phyloP scores from a whole-genome alignment of 2,797 vertebrate species.

The Sebastiscus tertius region DNA sequence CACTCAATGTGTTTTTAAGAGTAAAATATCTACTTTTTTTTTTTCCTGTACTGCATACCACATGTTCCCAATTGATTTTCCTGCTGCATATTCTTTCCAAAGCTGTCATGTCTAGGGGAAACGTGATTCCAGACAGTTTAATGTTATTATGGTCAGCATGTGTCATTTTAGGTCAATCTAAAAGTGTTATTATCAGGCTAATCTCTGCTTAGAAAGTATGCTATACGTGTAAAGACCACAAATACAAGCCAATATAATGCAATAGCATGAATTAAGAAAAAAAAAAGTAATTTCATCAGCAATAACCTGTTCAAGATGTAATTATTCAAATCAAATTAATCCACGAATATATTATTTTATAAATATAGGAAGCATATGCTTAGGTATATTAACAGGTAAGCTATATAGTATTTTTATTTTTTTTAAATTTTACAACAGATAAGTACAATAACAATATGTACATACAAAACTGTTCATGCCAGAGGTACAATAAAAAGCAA shows the following conservation, averaged over 20 bases:
- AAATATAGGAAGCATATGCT: neutral
- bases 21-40: neutral
- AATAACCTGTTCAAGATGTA: neutral
- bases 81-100: neutral
- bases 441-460: too few relatives aligned
- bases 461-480: too few relatives aligned
- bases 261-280: neutral
- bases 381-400: too few relatives aligned
- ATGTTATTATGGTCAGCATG: neutral
- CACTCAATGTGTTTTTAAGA: neutral
- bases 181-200: neutral
- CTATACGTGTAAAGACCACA: neutral
- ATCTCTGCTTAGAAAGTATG: neutral
- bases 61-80: neutral
- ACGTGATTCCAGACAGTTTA: neutral
- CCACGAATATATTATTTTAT: neutral
- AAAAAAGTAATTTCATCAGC: neutral
- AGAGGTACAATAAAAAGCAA: too few relatives aligned
- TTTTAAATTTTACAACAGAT: too few relatives aligned
- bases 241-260: neutral
- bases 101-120: slow-evolving; percentile 1
- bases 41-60: neutral
- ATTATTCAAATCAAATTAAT: neutral
- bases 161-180: neutral
- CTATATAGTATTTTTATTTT: too few relatives aligned